phyloP scores from a whole-genome alignment of 2,113 vertebrate species.

The Halcyon senegalensis region DNA sequence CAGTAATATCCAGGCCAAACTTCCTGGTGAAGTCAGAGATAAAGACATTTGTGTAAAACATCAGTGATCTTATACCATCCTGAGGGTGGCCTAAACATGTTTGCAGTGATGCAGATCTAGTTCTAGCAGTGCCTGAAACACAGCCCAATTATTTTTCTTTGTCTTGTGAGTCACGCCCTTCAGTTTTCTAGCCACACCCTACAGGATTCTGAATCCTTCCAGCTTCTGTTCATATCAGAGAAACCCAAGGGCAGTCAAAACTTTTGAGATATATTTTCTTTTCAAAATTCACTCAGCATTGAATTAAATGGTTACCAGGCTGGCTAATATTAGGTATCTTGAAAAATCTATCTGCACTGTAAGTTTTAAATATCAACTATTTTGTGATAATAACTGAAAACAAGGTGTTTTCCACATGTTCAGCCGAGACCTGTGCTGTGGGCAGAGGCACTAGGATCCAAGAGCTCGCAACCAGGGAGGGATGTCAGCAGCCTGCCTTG shows the following conservation, averaged over 20 bases:
- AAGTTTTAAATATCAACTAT: neutral
- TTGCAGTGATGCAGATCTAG: neutral
- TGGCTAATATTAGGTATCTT: neutral
- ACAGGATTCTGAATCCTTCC: neutral
- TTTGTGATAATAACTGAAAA: neutral
- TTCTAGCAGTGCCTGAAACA: neutral
- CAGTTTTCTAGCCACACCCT: neutral
- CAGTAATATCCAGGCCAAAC: neutral
- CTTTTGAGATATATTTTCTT: neutral
- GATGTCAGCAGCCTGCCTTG: neutral
- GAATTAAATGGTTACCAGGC: neutral
- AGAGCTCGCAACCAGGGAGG: neutral
- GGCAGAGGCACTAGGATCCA: neutral
- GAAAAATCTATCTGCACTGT: neutral
- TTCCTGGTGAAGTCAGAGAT: neutral
- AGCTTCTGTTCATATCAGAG: neutral
- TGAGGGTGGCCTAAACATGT: neutral
- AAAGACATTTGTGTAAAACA: neutral
- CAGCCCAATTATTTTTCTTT: neutral
- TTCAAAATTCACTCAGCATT: neutral
- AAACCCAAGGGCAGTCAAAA: neutral
- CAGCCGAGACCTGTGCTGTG: accelerated
- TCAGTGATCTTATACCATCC: neutral
- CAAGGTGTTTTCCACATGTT: neutral
- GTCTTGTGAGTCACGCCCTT: neutral